These are phyloP conservation scores for Noctuana brunneofusca DNA, from an alignment of 2,888 invertebrate species.

Conservation along the genomic window DNA sequence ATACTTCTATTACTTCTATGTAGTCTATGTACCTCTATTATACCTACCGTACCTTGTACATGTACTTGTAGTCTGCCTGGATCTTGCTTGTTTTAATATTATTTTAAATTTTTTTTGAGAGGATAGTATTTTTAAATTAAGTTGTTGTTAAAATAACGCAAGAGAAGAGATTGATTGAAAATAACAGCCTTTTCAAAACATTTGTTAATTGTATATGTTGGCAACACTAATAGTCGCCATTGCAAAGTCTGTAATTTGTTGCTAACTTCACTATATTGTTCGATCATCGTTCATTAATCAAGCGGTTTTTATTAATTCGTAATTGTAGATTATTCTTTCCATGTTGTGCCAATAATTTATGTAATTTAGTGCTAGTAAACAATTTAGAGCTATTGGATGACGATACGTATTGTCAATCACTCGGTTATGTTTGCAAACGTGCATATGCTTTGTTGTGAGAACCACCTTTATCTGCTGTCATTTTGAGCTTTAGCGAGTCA, in stretches of 20 bases:
- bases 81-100: too few relatives aligned
- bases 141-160: too few relatives aligned
- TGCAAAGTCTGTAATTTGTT: constrained; percentile 52
- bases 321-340: constrained; percentile 64
- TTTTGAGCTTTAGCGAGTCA: constrained; percentile 69
- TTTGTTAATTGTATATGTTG: not conserved
- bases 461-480: constrained; percentile 82
- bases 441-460: constrained; percentile 83
- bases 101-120: too few relatives aligned
- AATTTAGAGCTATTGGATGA: constrained; percentile 50
- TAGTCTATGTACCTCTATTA: too few relatives aligned
- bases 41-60: too few relatives aligned
- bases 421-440: constrained; percentile 71
- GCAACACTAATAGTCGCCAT: constrained; percentile 49
- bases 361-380: constrained; percentile 56
- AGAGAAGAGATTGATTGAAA: too few relatives aligned
- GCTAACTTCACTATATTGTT: constrained; percentile 77
- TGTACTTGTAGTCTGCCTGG: too few relatives aligned
- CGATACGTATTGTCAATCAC: constrained; percentile 53
- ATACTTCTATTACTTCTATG: too few relatives aligned
- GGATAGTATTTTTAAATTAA: too few relatives aligned
- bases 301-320: constrained; percentile 74
- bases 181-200: constrained; percentile 27
- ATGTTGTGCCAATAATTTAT: constrained; percentile 68
- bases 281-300: constrained; percentile 77